Evolutionary conservation across 2,888 invertebrate species (phyloP).

Genomic region (Baccha elongata): DNA sequence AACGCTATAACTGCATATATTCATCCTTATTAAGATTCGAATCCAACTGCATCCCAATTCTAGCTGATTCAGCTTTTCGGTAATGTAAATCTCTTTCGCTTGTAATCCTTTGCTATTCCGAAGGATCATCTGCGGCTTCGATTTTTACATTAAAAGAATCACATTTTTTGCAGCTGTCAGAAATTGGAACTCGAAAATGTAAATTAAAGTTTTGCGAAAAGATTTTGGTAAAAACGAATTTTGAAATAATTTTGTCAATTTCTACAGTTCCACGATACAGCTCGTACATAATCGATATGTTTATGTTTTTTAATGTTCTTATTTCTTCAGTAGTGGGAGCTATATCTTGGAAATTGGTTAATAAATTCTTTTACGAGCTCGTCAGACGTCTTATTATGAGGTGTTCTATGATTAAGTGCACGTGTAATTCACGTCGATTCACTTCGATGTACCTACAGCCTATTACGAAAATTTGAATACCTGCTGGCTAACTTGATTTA

Average conservation of each 20-base stretch:
- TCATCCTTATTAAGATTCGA: constrained; percentile 20
- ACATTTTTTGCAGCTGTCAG: constrained; percentile 60
- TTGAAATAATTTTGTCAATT: too few species aligned
- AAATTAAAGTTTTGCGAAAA: constrained; percentile 69
- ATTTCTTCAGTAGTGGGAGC: too few species aligned
- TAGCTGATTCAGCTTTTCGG: constrained; percentile 30
- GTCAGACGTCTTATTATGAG: too few species aligned
- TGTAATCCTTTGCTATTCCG: neutral
- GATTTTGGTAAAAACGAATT: constrained; percentile 52
- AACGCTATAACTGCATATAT: constrained; percentile 49
- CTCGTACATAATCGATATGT: too few species aligned
- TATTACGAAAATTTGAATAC: neutral
- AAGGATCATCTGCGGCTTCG: neutral
- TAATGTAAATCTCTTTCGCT: neutral
- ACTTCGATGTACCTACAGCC: too few species aligned
- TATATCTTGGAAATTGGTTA: too few species aligned
- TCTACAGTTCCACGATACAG: too few species aligned
- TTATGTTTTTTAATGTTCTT: too few species aligned
- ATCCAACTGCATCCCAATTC: constrained; percentile 57
- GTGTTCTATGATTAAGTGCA: too few species aligned
- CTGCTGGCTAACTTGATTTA: neutral
- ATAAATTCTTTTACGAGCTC: too few species aligned
- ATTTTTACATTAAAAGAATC: constrained; percentile 6
- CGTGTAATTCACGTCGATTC: too few species aligned
- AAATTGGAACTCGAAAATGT: constrained; percentile 64